Conservation (phyloP, 2,113 vertebrate genomes). For the Lycaon pictus region DNA sequence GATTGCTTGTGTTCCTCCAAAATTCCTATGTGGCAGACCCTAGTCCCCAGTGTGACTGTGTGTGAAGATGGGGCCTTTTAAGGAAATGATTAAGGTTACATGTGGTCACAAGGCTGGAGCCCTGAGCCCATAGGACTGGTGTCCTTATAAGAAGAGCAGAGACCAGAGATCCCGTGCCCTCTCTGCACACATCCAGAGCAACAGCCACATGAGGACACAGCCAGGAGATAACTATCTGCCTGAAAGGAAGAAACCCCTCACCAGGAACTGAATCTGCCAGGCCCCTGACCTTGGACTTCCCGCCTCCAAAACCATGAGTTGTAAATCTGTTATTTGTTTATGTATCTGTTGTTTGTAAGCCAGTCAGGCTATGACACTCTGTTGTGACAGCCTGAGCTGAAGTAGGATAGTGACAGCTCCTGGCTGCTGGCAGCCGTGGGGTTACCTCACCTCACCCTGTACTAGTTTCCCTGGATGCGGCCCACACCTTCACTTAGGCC, state of each 20-base stretch:
- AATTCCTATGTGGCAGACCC: not conserved
- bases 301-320: not conserved
- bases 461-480: not conserved
- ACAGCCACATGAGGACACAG: not conserved
- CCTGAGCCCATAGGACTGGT: not conserved
- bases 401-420: not conserved
- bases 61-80: not conserved
- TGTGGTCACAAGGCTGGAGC: not conserved
- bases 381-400: not conserved
- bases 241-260: not conserved
- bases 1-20: not conserved
- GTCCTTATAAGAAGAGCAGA: not conserved
- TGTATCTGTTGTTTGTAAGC: not conserved
- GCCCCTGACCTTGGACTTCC: not conserved
- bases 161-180: not conserved
- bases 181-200: not conserved
- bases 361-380: not conserved
- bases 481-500: fast-evolving
- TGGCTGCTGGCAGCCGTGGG: too few relatives aligned
- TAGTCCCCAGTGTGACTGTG: not conserved
- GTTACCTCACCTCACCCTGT: not conserved
- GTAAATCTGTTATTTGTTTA: not conserved
- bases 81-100: not conserved
- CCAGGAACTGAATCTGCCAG: not conserved
- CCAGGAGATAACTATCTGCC: not conserved